Percentiles rank a stretch among this genome's conserved stretches.
Evolutionary conservation across 2,797 vertebrate species (phyloP).

Genomic region (Caiman crocodilus): DNA sequence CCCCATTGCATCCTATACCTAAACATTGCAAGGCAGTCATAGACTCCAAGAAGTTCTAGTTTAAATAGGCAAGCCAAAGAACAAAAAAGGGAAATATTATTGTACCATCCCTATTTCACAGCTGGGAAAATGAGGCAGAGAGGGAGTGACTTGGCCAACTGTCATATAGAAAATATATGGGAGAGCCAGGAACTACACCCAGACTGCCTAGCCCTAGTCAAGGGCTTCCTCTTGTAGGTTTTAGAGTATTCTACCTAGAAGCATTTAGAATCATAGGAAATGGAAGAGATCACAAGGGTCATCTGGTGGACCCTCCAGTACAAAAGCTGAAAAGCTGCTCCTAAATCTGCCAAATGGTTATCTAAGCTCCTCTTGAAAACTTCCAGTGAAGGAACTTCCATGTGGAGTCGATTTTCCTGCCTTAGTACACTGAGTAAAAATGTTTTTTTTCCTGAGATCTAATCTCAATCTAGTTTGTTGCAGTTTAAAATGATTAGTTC

Average conservation of each 20-base stretch:
- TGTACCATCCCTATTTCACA: neutral
- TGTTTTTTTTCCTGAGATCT: too few species aligned
- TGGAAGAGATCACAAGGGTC: too few species aligned
- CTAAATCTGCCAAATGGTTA: neutral
- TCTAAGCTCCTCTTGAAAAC: neutral
- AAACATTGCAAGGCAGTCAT: fast-evolving
- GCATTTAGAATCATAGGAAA: too few species aligned
- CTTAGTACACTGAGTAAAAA: too few species aligned
- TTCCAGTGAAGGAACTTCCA: neutral
- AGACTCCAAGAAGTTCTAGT: fast-evolving
- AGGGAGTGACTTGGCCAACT: neutral
- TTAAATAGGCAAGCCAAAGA: neutral
- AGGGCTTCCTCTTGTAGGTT: fast-evolving
- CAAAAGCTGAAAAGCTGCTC: too few species aligned
- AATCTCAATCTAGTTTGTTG: too few species aligned
- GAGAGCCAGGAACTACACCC: too few species aligned
- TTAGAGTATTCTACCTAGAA: fast-evolving
- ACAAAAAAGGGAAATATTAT: neutral
- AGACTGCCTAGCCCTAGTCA: fast-evolving
- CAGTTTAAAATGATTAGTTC: too few species aligned
- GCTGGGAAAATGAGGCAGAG: neutral
- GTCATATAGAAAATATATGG: too few species aligned
- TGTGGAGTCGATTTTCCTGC: too few species aligned
- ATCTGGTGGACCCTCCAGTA: too few species aligned
- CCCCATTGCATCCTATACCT: neutral